phyloP scores from a whole-genome alignment of 2,888 invertebrate species.

The Andrena bucephala region DNA sequence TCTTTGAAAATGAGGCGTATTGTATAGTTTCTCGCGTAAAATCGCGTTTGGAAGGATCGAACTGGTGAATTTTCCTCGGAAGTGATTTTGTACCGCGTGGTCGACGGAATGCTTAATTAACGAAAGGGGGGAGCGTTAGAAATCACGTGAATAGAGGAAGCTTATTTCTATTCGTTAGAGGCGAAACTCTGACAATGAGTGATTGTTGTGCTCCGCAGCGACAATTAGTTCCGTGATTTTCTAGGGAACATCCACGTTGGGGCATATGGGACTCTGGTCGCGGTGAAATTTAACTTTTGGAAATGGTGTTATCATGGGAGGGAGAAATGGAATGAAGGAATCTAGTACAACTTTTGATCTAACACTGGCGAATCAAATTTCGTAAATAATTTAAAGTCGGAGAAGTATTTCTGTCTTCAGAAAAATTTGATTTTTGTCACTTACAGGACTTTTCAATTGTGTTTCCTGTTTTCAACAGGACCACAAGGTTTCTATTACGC shows the following conservation, averaged over 20 bases:
- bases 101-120: conserved; percentile 33
- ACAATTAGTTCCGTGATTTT: conserved; percentile 42
- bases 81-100: neutral
- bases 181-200: neutral
- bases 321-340: too few relatives aligned
- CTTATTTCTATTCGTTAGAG: conserved; percentile 5
- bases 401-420: too few relatives aligned
- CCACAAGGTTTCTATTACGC: too few relatives aligned
- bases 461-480: neutral
- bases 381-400: too few relatives aligned
- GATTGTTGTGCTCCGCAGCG: conserved; percentile 28
- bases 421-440: neutral
- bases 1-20: too few relatives aligned
- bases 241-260: too few relatives aligned
- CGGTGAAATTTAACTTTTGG: too few relatives aligned
- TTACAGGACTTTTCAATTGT: neutral
- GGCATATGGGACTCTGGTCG: too few relatives aligned
- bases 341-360: too few relatives aligned
- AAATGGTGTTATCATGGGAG: too few relatives aligned
- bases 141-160: conserved; percentile 23
- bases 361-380: too few relatives aligned
- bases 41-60: neutral
- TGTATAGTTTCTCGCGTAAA: neutral
- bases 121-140: conserved; percentile 23
- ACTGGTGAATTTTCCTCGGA: neutral